A percentile compares a stretch with the other conserved stretches of the same genome.
phyloP scores from a whole-genome alignment of 2,888 invertebrate genomes.

The Dusona sp. region DNA sequence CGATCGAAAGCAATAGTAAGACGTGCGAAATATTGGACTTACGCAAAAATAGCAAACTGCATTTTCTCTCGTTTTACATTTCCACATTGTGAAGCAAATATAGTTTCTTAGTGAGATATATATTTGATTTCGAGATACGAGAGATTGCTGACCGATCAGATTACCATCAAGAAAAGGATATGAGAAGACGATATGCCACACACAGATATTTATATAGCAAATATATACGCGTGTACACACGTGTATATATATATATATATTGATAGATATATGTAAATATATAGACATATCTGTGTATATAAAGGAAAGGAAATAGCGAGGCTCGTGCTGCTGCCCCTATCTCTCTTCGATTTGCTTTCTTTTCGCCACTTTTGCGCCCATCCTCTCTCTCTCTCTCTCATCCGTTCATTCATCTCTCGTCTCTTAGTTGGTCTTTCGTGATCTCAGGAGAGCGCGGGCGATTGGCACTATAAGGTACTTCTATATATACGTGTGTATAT shows the following conservation, averaged over 20 bases:
- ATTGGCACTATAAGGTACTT: constrained; percentile 45
- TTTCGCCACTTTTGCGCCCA: constrained; percentile 65
- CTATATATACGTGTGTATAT: constrained; percentile 3
- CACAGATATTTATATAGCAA: neutral
- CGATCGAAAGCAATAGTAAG: neutral
- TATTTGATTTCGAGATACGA: constrained; percentile 40
- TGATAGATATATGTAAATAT: neutral
- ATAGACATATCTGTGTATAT: neutral
- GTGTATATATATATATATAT: neutral
- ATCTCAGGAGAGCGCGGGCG: constrained; percentile 63
- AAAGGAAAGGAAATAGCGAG: constrained; percentile 8
- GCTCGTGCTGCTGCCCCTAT: constrained; percentile 49
- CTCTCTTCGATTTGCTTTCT: constrained; percentile 69
- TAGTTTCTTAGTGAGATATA: constrained; percentile 21
- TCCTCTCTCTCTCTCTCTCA: constrained; percentile 43
- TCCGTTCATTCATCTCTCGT: constrained; percentile 63
- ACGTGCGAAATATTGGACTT: neutral
- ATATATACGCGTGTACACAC: neutral
- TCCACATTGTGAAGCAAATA: constrained; percentile 5
- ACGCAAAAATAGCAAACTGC: neutral
- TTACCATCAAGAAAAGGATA: constrained; percentile 26
- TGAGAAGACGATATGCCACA: constrained; percentile 37
- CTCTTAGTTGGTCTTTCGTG: constrained; percentile 65
- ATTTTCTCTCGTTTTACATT: constrained; percentile 2
- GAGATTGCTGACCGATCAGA: constrained; percentile 36